Evolutionary conservation across 2,797 vertebrate species (phyloP).

Genomic region (Chromis chromis): DNA sequence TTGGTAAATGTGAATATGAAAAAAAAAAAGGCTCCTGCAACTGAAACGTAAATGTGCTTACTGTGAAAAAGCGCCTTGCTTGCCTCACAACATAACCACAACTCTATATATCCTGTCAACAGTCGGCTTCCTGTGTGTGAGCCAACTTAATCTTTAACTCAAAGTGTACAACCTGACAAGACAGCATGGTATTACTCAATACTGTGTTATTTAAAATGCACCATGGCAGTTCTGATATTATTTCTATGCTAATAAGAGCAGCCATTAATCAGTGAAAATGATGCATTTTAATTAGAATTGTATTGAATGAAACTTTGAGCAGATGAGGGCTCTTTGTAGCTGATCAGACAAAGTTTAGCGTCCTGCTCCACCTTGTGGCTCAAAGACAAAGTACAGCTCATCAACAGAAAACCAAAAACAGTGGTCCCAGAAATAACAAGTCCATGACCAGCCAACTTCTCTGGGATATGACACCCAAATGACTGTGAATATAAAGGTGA

Average conservation of each 20-base stretch:
- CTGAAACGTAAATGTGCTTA: slow-evolving; percentile 66
- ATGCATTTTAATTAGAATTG: background rate
- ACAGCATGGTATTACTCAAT: background rate
- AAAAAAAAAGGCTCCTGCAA: slow-evolving; percentile 30
- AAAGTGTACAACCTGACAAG: background rate
- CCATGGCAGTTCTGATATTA: background rate
- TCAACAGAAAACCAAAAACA: background rate
- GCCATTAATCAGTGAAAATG: background rate
- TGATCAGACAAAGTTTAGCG: background rate
- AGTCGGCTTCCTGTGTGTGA: slow-evolving; percentile 79
- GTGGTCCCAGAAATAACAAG: background rate
- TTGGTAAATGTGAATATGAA: slow-evolving; percentile 37
- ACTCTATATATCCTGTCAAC: slow-evolving; percentile 82
- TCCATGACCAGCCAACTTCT: too few relatives aligned
- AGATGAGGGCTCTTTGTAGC: background rate
- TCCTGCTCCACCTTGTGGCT: slow-evolving; percentile 72
- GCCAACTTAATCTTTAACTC: slow-evolving; percentile 35
- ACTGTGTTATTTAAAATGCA: background rate
- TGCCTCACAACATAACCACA: slow-evolving; percentile 79
- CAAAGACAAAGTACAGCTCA: slow-evolving; percentile 18
- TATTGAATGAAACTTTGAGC: background rate
- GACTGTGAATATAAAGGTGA: too few relatives aligned
- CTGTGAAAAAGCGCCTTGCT: slow-evolving; percentile 57
- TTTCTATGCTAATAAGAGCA: background rate
- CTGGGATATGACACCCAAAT: too few relatives aligned